Evolutionary conservation across 37 sponge, comb jelly and placozoan species (phyloP).

Genomic region (Ephydatia muelleri): DNA sequence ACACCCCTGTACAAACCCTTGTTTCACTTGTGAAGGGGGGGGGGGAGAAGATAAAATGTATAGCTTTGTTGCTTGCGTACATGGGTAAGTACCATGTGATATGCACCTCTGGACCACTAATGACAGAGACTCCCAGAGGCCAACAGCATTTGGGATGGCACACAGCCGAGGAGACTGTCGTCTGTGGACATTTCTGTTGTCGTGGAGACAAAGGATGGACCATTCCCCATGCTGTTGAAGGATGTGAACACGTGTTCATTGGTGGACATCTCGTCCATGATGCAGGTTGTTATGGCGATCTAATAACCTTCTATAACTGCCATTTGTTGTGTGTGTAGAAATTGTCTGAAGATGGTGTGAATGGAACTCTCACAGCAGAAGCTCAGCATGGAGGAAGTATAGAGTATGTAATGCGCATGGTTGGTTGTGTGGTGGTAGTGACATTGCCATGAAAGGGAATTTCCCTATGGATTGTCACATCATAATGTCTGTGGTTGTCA

Average conservation of each 20-base stretch:
- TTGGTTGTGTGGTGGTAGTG: no score
- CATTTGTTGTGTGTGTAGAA: background rate
- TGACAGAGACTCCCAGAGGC: constrained; percentile 71
- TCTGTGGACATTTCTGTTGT: constrained; percentile 82
- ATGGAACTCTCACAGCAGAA: background rate
- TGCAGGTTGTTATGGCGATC: constrained; percentile 15
- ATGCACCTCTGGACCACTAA: no score
- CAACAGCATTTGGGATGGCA: constrained; percentile 65
- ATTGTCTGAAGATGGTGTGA: background rate
- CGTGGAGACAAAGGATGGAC: constrained; percentile 67
- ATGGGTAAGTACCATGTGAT: no score
- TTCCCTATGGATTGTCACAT: no score
- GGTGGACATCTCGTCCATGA: constrained; percentile 30
- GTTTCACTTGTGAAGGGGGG: no score
- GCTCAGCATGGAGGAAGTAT: background rate
- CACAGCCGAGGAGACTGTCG: constrained; percentile 1
- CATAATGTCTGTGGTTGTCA: no score
- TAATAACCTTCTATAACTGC: background rate
- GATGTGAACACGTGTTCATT: constrained; percentile 63
- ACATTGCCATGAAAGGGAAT: no score
- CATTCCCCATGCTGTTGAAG: constrained; percentile 72
- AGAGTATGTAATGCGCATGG: background rate
- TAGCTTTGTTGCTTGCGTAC: background rate
- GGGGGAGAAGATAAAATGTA: background rate
- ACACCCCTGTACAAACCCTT: no score